Percentiles rank a stretch among this genome's conserved stretches.
Evolutionary conservation across 2,113 vertebrate genomes (phyloP).

Genomic region (Lutjanus erythropterus): DNA sequence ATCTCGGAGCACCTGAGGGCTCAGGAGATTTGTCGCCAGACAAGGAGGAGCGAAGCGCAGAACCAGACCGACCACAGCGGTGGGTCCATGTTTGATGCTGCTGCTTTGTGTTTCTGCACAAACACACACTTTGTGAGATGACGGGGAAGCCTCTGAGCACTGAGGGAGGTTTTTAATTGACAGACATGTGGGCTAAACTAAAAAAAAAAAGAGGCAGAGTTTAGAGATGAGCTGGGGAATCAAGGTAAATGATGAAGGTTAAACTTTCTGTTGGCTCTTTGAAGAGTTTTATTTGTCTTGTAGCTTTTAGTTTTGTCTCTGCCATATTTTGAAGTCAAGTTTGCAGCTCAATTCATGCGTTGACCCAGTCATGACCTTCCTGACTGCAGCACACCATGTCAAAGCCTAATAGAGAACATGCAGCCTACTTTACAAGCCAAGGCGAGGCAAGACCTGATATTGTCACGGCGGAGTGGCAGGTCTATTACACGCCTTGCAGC

Average conservation of each 20-base stretch:
- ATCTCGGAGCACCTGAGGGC: conserved; percentile 80
- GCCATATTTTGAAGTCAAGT: no score
- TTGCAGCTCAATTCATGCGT: not conserved
- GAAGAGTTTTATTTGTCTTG: not conserved
- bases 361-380: not conserved
- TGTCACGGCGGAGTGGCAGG: no score
- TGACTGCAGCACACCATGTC: no score
- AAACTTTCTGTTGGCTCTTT: not conserved
- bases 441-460: no score
- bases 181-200: not conserved
- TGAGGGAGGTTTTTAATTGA: conserved; percentile 29
- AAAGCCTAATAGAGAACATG: no score
- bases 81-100: conserved; percentile 40
- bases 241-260: not conserved
- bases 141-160: not conserved
- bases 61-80: conserved; percentile 73
- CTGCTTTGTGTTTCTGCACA: conserved; percentile 8
- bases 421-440: no score
- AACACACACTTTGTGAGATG: not conserved
- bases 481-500: no score
- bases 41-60: conserved; percentile 73
- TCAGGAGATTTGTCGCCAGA: conserved; percentile 77
- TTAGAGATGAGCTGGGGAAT: not conserved
- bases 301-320: not conserved
- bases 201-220: not conserved